phyloP scores from a whole-genome alignment of 2,888 invertebrate genomes.

The Eupithecia insigniata region DNA sequence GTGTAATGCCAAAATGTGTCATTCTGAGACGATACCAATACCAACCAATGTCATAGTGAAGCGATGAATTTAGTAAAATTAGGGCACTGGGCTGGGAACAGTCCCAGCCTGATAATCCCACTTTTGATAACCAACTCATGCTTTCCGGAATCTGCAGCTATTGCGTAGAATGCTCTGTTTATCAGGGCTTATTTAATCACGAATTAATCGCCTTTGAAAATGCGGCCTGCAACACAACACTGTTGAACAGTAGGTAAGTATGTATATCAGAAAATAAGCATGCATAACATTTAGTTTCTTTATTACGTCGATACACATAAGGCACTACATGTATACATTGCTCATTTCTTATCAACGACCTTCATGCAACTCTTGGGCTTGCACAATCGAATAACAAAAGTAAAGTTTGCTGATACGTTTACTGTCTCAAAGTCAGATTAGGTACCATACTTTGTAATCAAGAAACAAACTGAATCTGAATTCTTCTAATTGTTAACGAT shows the following conservation, averaged over 20 bases:
- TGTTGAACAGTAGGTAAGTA: not conserved
- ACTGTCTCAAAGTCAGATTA: conserved; percentile 33
- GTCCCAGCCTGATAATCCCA: conserved; percentile 15
- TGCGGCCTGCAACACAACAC: not conserved
- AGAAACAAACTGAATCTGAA: conserved; percentile 2
- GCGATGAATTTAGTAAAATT: too few species aligned
- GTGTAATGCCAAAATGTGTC: too few species aligned
- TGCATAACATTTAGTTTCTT: conserved; percentile 36
- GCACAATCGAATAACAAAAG: conserved; percentile 62
- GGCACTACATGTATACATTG: conserved; percentile 64
- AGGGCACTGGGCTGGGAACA: too few species aligned
- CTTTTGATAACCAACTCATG: conserved; percentile 23
- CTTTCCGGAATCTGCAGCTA: conserved; percentile 12
- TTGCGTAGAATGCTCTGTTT: conserved; percentile 16
- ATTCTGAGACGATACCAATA: too few species aligned
- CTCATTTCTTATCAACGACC: conserved; percentile 80
- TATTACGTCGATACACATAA: conserved; percentile 57
- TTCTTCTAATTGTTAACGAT: not conserved
- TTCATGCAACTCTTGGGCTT: conserved; percentile 70
- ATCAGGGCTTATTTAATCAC: conserved; percentile 21
- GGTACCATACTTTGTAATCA: conserved; percentile 12
- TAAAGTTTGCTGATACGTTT: conserved; percentile 49
- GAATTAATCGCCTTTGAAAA: not conserved
- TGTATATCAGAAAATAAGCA: conserved; percentile 3
- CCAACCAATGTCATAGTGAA: too few species aligned